Evolutionary conservation across 1,140 invertebrate species (phyloP).

Genomic region (Papilio glaucus): DNA sequence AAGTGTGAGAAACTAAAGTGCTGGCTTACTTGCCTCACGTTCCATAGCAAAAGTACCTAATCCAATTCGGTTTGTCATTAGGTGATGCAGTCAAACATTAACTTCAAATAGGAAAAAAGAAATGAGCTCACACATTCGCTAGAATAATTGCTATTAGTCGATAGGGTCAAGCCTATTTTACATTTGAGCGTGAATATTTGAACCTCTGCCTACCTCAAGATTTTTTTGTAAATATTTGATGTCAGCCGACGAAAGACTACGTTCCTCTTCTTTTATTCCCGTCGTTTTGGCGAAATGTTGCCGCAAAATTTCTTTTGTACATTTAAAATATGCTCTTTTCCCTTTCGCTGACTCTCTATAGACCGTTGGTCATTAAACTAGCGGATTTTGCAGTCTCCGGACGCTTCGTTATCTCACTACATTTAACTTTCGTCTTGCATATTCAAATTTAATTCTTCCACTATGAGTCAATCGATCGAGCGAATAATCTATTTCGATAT

Average conservation of each 20-base stretch:
- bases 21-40: too few species aligned
- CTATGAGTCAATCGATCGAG: background rate
- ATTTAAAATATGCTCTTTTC: constrained; percentile 17
- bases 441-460: constrained; percentile 15
- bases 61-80: too few species aligned
- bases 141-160: too few species aligned
- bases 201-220: too few species aligned
- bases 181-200: too few species aligned
- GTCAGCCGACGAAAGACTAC: too few species aligned
- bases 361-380: constrained; percentile 16
- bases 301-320: background rate
- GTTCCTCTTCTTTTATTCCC: background rate
- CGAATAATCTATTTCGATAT: background rate
- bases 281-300: background rate
- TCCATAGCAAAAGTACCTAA: too few species aligned
- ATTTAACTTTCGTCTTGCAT: constrained; percentile 21
- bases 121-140: too few species aligned
- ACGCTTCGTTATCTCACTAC: constrained; percentile 11
- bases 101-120: too few species aligned
- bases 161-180: too few species aligned
- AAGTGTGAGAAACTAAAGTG: too few species aligned
- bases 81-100: too few species aligned
- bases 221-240: background rate
- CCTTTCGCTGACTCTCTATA: constrained; percentile 8
- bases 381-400: constrained; percentile 19